Evolutionary conservation across 2,888 invertebrate species (phyloP), one percentile per base, ranked within the genome.

Genomic region (Acholoe squamosa): DNA sequence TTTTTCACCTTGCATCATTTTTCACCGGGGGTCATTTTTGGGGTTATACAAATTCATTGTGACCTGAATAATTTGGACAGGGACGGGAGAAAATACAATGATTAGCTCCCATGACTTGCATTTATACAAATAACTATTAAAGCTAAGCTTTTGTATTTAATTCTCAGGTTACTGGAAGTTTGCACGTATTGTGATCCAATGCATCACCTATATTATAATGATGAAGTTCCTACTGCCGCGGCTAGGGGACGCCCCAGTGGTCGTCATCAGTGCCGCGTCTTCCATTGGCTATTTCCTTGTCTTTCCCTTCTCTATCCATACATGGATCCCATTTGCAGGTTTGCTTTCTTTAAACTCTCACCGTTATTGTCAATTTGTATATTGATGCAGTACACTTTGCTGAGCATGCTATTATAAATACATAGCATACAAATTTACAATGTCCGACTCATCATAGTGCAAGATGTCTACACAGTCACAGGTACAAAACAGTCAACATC

Each of bases 141-240:
- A 54, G 19, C 19, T 16, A 54, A 16, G 12, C 25, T 61, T 22
- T 61, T 61, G 16, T 14, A 61, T 61, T 61, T 7, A 3, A 22
- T 61, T 14, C 33, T 16, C 84, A 84, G 84, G 84, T 84, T 84
- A 84, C 51, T 84, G 84, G 84, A 84, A 84, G 84, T 84, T 84
- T 52, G 52, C 51, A 51, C 84, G 84, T 3, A 84, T 84, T 3
- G 84, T 84, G 1, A 84, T 84, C 3, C 84, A 84, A 19, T 84
- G 84, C 84, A 51, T 84, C 51, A 43, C 84, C 28, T 84, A 84
- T 25, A n/a, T 84, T 19, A n/a, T 84, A 0, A 19, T 84, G n/a
- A 52, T 84, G 52, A 84, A 84, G 84, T 43, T 84, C 51, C 84
- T 84, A 0, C 84, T 84, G 34, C 22, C n/a, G 25, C n/a, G 1